Evolutionary conservation across 2,888 invertebrate species (phyloP).

Genomic region (Sipha maydis): DNA sequence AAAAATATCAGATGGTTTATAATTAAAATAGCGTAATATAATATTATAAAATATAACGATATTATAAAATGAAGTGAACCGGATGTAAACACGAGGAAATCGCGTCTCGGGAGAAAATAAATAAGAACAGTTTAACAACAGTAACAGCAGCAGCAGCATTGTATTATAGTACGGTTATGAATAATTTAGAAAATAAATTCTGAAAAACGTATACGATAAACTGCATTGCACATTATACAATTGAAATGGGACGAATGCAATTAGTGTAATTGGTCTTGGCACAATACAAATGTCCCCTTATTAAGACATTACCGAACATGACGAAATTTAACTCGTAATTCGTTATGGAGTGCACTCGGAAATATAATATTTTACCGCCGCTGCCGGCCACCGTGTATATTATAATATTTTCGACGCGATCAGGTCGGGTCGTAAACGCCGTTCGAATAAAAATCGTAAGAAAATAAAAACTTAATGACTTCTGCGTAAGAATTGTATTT

Average conservation of each 20-base stretch:
- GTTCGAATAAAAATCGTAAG: slow-evolving; percentile 16
- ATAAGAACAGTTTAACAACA: neutral
- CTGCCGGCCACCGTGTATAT: too few species aligned
- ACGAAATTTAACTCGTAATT: slow-evolving; percentile 22
- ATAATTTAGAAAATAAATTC: neutral
- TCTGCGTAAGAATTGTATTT: neutral
- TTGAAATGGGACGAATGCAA: neutral
- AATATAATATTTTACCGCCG: neutral
- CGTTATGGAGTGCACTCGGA: neutral
- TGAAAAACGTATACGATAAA: neutral
- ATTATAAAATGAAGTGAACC: neutral
- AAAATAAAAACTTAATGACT: slow-evolving; percentile 8
- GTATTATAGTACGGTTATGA: neutral
- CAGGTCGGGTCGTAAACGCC: neutral
- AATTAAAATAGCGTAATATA: neutral
- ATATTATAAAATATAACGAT: neutral
- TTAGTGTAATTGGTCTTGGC: neutral
- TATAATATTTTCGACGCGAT: neutral
- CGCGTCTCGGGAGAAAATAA: neutral
- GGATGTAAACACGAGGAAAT: neutral
- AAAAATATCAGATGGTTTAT: neutral
- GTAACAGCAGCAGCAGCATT: neutral
- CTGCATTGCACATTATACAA: neutral
- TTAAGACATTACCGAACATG: neutral
- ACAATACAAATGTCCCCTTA: neutral